phyloP scores from a whole-genome alignment of 2,888 invertebrate species.

The Myopa testacea region DNA sequence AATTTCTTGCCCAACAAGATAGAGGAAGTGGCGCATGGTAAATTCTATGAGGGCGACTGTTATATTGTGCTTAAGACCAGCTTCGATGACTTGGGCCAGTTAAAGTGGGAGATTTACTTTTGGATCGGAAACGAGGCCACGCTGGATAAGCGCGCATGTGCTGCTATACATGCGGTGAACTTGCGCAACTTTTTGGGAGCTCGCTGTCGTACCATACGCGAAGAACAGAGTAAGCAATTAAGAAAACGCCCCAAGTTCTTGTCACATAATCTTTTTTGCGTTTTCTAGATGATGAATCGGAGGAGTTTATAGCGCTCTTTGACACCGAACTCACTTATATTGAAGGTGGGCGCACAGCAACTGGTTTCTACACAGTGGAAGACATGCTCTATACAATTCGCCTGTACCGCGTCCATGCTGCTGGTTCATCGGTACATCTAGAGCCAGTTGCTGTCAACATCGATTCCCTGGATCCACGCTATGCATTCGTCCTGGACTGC shows the following conservation, averaged over 20 bases:
- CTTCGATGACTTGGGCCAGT: constrained; percentile 83
- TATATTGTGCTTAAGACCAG: constrained; percentile 95
- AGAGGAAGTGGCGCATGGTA: constrained; percentile 93
- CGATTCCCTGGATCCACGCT: constrained; percentile 87
- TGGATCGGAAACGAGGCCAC: constrained; percentile 98
- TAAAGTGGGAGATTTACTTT: constrained; percentile 97
- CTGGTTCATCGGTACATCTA: constrained; percentile 88
- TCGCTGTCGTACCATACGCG: constrained; percentile 90
- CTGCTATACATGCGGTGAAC: constrained; percentile 97
- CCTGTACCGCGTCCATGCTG: constrained; percentile 88
- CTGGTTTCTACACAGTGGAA: constrained; percentile 97
- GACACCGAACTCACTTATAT: constrained; percentile 92
- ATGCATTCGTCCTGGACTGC: constrained; percentile 91
- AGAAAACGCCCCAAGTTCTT: neutral
- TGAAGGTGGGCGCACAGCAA: constrained; percentile 94
- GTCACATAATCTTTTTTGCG: neutral
- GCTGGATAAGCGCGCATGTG: constrained; percentile 72
- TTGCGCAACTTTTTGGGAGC: constrained; percentile 96
- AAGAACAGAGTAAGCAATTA: constrained; percentile 81
- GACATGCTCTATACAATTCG: constrained; percentile 87
- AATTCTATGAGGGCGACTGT: constrained; percentile 99
- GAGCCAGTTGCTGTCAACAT: constrained; percentile 83
- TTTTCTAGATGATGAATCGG: constrained; percentile 82
- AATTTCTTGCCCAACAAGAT: constrained; percentile 97
- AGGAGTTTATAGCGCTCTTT: constrained; percentile 94